Base-by-base conservation (phyloP, 2,888 invertebrate genomes). In the Polia nebulosa region DNA sequence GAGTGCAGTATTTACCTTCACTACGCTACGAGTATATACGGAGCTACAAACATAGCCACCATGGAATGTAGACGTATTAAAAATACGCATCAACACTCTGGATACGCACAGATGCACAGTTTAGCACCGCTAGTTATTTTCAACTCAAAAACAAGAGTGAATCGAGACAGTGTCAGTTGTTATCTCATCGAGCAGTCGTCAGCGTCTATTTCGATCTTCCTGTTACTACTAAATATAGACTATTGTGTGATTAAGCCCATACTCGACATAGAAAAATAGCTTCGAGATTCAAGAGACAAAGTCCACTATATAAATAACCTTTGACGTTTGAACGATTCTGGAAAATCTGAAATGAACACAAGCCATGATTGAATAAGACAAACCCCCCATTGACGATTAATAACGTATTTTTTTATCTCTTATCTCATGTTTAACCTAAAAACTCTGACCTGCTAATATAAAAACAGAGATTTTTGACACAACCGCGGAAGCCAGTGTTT, bases 291-390 rank as follows among this genome's bases (percentile, higher is more conserved):
- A 55, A 52, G 44, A 58, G 34, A 56, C 64, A 29, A 53, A 67
- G 72, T 67, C 64, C 47, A 63, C 47, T 53, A 49, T 78, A 56
- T 47, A 65, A 65, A 76, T 81, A 75, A 58, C 63, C 56, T 39
- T 64, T 44, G 52, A 36, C 13, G 39, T 51, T 44, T 70, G 32
- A 41, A 44, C 17, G 22, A 25, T 27, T 65, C 47, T 57, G 27
- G 51, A 63, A 70, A 34, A 44, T 60, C 32, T 45, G 49, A 39
- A 69, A 62, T 20, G 39, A 36, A 27, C 17, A 44, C 60, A 75
- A 78, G 32, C 59, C 22, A 53, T 49, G 60, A 65, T 64, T 78
- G 34, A 47, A 44, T 53, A 22, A 60, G 6, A 77, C 61, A 78
- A 61, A 29, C 34, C 45, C 45, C 20, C 34, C 49, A 56, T 69